Evolutionary conservation across 2,113 vertebrate genomes (phyloP), one percentile per base, ranked within the genome.

Genomic region (Elaphurus davidianus): DNA sequence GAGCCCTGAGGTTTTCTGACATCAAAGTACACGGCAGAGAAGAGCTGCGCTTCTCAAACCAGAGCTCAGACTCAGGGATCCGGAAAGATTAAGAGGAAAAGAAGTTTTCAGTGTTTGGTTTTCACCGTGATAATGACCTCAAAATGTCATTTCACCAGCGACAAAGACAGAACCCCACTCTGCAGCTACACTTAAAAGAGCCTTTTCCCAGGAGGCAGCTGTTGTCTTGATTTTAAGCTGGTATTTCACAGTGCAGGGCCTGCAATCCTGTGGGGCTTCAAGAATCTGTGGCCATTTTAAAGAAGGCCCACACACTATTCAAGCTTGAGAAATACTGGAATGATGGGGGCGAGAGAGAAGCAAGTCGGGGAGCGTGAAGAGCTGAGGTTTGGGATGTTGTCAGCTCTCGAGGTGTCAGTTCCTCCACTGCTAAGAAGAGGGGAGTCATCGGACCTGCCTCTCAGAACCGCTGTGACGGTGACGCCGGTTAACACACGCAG

Each of bases 401-500:
- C 23, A 10, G 81, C 52, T 14, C 50, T 25, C 12, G n/a, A 23
- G 13, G 81, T 4, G 1, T 36, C 50, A 1, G 81, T 9, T 55
- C 13, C 81, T 25, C 4, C 81, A 10, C n/a, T 25, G 21, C 21
- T 55, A 15, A 36, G 71, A 40, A 27, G 52, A 0, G 12, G 52
- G 52, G 6, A 9, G 33, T 30, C 10, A 1, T 1, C 12, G 1
- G 45, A 81, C 45, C 5, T 3, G 10, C 27, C 11, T 47, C 33
- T 62, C 3, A 50, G 36, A 15, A 55, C 0, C 5, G 17, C 5
- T 12, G 27, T 23, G 78, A 16, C 0, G 6, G 12, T 2, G 21
- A 2, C 14, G 5, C 0, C 3, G 52, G 59, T 43, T 67, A 12
- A 54, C 4, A 43, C 5, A 2, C 1, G 1, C 5, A 9, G 9